A percentile compares a stretch with the other conserved stretches of the same genome.
Conservation (phyloP, 2,113 vertebrate genomes). For the Naja naja region DNA sequence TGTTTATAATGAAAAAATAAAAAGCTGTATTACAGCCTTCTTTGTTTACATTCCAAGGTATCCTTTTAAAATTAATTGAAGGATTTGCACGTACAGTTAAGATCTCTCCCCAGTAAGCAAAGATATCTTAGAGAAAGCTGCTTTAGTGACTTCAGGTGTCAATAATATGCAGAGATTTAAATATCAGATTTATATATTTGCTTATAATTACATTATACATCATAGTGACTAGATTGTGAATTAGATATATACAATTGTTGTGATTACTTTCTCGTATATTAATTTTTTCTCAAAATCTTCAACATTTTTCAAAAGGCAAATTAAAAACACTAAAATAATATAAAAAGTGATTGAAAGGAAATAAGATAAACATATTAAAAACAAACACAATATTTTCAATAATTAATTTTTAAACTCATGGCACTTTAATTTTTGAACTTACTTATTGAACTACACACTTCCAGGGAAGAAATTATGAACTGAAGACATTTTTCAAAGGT, state of each 20-base stretch:
- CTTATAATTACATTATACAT: neutral
- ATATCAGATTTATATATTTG: neutral
- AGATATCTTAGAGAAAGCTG: neutral
- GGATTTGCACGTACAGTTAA: neutral
- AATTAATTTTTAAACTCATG: neutral
- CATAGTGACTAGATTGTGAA: neutral
- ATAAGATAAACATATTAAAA: conserved; percentile 2
- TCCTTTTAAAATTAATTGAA: neutral
- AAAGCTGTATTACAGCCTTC: neutral
- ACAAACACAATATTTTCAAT: neutral
- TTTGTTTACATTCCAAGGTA: neutral
- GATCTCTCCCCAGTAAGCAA: neutral
- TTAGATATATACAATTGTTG: neutral
- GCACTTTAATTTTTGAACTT: neutral
- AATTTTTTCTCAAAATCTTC: neutral
- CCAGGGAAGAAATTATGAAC: neutral
- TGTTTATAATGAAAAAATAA: neutral
- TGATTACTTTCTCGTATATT: neutral
- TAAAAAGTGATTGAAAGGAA: conserved; percentile 20
- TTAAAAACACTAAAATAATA: conserved; percentile 18
- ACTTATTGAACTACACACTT: neutral
- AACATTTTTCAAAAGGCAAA: conserved; percentile 16
- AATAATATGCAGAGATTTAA: neutral
- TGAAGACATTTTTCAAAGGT: neutral
- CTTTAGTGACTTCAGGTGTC: neutral